Base-by-base conservation (phyloP, 2,797 vertebrate genomes). In the Pantherophis vulpinus region DNA sequence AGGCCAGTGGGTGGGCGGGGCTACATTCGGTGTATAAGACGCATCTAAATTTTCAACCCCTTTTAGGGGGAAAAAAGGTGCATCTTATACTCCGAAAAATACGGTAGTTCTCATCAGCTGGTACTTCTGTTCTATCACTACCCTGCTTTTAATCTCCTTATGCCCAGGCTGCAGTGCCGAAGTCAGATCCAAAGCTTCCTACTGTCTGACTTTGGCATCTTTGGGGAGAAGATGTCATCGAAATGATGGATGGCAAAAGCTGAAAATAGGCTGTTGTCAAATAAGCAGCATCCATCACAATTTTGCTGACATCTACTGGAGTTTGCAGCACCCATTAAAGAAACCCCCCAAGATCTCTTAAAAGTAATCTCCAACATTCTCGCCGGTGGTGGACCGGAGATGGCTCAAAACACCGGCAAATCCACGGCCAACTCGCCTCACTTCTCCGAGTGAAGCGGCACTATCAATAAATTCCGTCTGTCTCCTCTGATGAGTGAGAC, bases 401-500 rank as follows among this genome's bases (percentile, higher is more conserved):
- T 9, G 5, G 86, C 23, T 88, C 0, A 0, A 4, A 60, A 59
- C 1, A 55, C 51, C 51, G 27, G 88, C 93, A 23, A 70, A 94
- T 90, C 59, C 37, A 27, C 10, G 5, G 18, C 1, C 37, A 90
- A 93, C 56, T 2, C 0, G 66, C 93, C 47, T 12, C 92, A 51
- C 0, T 92, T 95, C 86, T 93, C 32, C 59, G 29, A 95, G 70
- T 91, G 90, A 92, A 59, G 6, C 16, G 0, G 63, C 12, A 1
- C 32, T 51, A 66, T 55, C 94, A 93, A 96, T 90, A 93, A 58
- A 88, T 87, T 87, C 61, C 51, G 29, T 54, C 86, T 91, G 91
- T 93, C 87, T 93, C 88, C 87, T 25, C 27, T 93, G 91, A 91
- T 91, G 86, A 95, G 91, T 74, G 90, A 95, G 94, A 94, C 63